These are phyloP conservation scores for Jaculus jaculus DNA, from an alignment of 2,113 vertebrate species.

Conservation along the genomic window DNA sequence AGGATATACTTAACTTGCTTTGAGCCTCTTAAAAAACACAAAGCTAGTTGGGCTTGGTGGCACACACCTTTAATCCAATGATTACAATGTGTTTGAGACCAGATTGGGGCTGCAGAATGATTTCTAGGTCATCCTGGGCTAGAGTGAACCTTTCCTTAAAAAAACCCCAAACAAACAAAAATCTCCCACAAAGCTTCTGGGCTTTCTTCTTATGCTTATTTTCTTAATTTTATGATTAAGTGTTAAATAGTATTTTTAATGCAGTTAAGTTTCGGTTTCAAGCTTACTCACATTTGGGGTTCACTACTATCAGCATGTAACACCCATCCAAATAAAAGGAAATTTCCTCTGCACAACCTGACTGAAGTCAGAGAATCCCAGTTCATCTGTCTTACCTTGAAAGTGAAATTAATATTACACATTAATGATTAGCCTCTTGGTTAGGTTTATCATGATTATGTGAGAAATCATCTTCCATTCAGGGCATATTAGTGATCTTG, in stretches of 20 bases:
- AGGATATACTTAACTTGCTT: background rate
- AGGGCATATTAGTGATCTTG: conserved; percentile 25
- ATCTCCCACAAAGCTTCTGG: no score
- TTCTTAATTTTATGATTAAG: background rate
- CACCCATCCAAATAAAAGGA: conserved; percentile 9
- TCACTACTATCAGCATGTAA: background rate
- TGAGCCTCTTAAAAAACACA: background rate
- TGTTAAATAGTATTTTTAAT: conserved; percentile 29
- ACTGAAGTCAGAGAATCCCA: conserved; percentile 15
- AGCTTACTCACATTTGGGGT: background rate
- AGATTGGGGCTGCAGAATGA: no score
- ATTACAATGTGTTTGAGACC: no score
- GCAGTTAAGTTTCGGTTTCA: background rate
- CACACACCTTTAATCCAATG: no score
- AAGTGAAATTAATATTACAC: conserved; percentile 9
- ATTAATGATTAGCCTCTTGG: conserved; percentile 19
- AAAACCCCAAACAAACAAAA: no score
- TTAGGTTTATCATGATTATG: background rate
- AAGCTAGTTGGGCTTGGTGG: no score
- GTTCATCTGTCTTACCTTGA: conserved; percentile 12
- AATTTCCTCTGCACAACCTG: background rate
- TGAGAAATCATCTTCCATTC: background rate
- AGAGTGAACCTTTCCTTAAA: no score
- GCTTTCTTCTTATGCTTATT: background rate
- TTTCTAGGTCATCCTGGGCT: no score